phyloP scores from a whole-genome alignment of 2,888 invertebrate genomes.

The Tiphia femorata region DNA sequence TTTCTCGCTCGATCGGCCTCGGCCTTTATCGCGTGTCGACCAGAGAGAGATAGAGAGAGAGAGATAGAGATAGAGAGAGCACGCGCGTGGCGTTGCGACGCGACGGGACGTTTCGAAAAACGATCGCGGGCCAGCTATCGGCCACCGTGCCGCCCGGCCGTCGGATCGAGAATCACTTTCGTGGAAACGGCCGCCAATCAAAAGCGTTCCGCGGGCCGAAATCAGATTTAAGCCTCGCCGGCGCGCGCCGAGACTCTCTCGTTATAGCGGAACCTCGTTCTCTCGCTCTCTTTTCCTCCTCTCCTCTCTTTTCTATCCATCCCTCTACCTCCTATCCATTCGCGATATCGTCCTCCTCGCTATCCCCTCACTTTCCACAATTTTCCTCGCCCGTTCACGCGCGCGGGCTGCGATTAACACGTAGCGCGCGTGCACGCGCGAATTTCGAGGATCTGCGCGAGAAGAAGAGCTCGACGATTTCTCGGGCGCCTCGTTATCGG shows the following conservation, averaged over 20 bases:
- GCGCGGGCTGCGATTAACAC: too few relatives aligned
- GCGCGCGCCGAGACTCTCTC: too few relatives aligned
- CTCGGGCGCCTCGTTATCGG: neutral
- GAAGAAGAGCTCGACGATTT: too few relatives aligned
- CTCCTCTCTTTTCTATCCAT: neutral
- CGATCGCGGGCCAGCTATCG: slow-evolving; percentile 9
- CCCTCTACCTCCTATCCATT: too few relatives aligned
- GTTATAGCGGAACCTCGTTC: neutral
- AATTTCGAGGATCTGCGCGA: neutral
- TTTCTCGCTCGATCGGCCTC: neutral
- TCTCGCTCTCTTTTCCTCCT: slow-evolving; percentile 7
- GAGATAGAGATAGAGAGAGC: too few relatives aligned
- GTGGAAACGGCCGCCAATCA: slow-evolving; percentile 31
- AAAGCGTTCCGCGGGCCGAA: slow-evolving; percentile 41
- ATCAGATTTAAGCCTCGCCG: slow-evolving; percentile 32
- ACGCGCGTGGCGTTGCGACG: too few relatives aligned
- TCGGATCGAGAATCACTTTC: slow-evolving; percentile 45
- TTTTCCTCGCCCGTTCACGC: neutral
- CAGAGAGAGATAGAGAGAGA: neutral
- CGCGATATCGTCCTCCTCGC: slow-evolving; percentile 10
- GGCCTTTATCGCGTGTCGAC: too few relatives aligned
- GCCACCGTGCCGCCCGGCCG: slow-evolving; percentile 29
- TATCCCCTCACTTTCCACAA: neutral
- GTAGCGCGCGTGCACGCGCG: too few relatives aligned
- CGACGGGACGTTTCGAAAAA: neutral